A percentile compares a stretch with the other conserved stretches of the same genome.
phyloP scores from a whole-genome alignment of 2,888 invertebrate species.

The Phragmatobia fuliginosa region DNA sequence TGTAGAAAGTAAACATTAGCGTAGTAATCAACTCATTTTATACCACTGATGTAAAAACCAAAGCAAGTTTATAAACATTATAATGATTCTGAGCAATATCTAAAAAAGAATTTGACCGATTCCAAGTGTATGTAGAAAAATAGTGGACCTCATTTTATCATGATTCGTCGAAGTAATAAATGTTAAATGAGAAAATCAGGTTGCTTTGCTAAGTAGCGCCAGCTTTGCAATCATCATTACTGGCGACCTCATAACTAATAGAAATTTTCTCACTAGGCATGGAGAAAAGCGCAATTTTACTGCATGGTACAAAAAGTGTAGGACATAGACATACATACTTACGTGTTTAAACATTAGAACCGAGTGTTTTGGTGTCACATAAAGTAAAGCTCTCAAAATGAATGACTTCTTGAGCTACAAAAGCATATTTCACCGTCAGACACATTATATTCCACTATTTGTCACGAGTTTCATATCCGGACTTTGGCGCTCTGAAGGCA shows the following conservation, averaged over 20 bases:
- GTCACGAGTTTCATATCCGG: slow-evolving; percentile 54
- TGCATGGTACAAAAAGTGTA: slow-evolving; percentile 32
- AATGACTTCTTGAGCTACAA: slow-evolving; percentile 42
- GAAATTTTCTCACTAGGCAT: slow-evolving; percentile 34
- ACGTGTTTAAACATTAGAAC: slow-evolving; percentile 26
- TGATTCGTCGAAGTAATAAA: slow-evolving; percentile 42
- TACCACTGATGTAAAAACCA: background rate
- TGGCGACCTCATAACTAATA: slow-evolving; percentile 45
- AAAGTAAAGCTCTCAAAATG: slow-evolving; percentile 41
- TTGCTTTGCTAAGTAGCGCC: slow-evolving; percentile 40
- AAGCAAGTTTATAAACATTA: background rate
- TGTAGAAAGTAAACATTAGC: slow-evolving; percentile 13
- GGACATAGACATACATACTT: slow-evolving; percentile 16
- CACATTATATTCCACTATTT: slow-evolving; percentile 52
- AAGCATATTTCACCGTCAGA: slow-evolving; percentile 48
- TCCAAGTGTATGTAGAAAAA: slow-evolving; percentile 4
- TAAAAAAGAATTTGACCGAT: slow-evolving; percentile 5
- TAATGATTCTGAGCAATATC: background rate
- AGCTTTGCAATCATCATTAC: slow-evolving; percentile 45
- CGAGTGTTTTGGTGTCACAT: slow-evolving; percentile 36
- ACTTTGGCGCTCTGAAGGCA: slow-evolving; percentile 45
- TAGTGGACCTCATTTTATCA: slow-evolving; percentile 14
- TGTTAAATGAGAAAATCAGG: slow-evolving; percentile 43
- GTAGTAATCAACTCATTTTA: background rate
- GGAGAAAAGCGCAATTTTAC: slow-evolving; percentile 32